Conservation (phyloP, 1,140 invertebrate species). For the Melanaphis sacchari region DNA sequence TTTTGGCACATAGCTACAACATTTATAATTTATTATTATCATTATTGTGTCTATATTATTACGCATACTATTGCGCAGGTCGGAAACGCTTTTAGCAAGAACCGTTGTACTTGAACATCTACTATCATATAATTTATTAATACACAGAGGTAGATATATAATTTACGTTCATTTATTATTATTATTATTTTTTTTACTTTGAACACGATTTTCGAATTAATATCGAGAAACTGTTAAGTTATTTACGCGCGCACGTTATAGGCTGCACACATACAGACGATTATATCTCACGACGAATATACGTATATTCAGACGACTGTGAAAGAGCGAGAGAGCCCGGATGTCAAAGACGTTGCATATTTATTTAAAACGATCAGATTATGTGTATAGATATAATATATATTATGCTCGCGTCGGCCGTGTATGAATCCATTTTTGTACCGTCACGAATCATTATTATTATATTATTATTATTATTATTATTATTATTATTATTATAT, state of each 20-base stretch:
- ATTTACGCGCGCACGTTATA: neutral
- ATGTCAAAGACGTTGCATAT: slow-evolving; percentile 33
- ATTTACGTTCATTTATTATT: neutral
- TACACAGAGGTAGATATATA: neutral
- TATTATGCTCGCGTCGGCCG: neutral
- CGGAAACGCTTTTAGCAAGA: neutral
- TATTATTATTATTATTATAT: slow-evolving; percentile 1
- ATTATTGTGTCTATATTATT: neutral
- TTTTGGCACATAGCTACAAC: neutral
- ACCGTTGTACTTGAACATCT: neutral
- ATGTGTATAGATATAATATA: slow-evolving; percentile 34
- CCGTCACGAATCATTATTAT: slow-evolving; percentile 36
- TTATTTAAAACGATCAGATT: slow-evolving; percentile 20
- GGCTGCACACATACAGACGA: neutral
- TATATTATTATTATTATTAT: neutral
- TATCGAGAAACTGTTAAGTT: slow-evolving; percentile 11
- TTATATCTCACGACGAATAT: slow-evolving; percentile 13
- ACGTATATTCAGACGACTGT: neutral
- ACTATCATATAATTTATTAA: neutral
- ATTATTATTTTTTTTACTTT: neutral
- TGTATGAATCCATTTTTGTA: neutral
- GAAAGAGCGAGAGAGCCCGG: neutral
- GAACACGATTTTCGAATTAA: slow-evolving; percentile 38
- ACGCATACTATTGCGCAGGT: neutral
- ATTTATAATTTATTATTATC: neutral